Evolutionary conservation across 2,888 invertebrate species (phyloP), one percentile per base, ranked within the genome.

Genomic region (Atherix ibis): DNA sequence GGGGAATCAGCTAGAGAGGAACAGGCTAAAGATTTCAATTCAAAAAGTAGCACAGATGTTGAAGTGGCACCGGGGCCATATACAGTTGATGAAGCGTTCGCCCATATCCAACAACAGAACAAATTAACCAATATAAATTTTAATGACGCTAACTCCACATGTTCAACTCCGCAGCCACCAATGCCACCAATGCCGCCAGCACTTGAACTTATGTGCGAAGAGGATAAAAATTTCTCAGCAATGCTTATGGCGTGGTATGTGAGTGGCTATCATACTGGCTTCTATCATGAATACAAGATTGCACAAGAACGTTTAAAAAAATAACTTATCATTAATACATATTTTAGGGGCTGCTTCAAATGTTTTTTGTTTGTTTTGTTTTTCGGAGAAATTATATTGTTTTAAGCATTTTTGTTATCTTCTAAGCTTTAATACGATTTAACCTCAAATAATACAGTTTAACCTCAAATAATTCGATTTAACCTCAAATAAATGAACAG

Each of bases 181-280:
- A 49, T 49, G 0, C 70, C 76, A 0, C 74, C 76, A 0, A 61
- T 68, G 18, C 64, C 67, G 0, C 54, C 57, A 2, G 51, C 56
- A 47, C 39, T 56, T 2, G 49, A 57, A 24, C 49, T 39, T 3
- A 35, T 41, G 5, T 45, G 47, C 0, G 50, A 53, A 1, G 65
- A 65, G 13, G 51, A 59, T 0, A 68, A 76, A 39, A 76, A 81
- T 16, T 67, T 87, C 33, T 73, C 75, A 4, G 76, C 81, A n/a
- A 88, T 91, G 87, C 59, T 91, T 22, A 78, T 88, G 64, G 76
- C 85, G 18, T 91, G 88, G 87, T 91, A 89, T 58, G 85, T 91
- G 76, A 83, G 80, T 49, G 91, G 91, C 1, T 91, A 85, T 55
- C 85, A 89, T 52, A 87, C 88, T 0, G 89, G 89, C 1, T 66